Evolutionary conservation across 2,113 vertebrate species (phyloP).

Genomic region (Sinocyclocheilus rhinocerous): DNA sequence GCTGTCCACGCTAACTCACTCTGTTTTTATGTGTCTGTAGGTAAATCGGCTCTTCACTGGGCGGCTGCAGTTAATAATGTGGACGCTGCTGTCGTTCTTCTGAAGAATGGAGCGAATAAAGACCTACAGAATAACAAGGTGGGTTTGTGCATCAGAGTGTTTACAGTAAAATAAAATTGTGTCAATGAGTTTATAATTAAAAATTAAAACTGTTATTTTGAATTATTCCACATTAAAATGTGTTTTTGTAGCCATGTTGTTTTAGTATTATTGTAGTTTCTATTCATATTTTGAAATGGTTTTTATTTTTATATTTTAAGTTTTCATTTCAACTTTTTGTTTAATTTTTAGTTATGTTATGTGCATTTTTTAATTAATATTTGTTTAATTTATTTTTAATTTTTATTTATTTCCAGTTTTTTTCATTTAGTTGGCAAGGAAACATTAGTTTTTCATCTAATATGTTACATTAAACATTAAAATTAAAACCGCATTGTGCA

Average conservation of each 20-base stretch:
- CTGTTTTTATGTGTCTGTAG: conserved; percentile 64
- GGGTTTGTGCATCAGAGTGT: not conserved
- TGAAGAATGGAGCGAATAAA: conserved; percentile 96
- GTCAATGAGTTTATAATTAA: not conserved
- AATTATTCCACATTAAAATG: not conserved
- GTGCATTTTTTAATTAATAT: no score
- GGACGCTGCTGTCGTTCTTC: conserved; percentile 86
- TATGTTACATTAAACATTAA: no score
- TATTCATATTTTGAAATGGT: no score
- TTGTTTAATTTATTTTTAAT: no score
- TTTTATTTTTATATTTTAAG: not conserved
- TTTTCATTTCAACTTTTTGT: no score
- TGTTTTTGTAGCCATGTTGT: not conserved
- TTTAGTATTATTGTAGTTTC: not conserved
- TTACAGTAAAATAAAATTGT: no score
- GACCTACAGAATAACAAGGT: conserved; percentile 99
- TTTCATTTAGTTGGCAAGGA: no score
- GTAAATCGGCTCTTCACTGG: conserved; percentile 96
- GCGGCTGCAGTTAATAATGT: conserved; percentile 95
- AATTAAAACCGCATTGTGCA: no score
- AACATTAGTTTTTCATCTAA: no score
- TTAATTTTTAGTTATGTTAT: no score
- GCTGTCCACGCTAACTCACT: not conserved
- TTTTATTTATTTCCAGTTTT: no score
- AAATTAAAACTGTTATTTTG: not conserved